Percentiles rank a stretch among this genome's conserved stretches.
These are phyloP conservation scores for Tetramorium bicarinatum DNA, from an alignment of 2,888 invertebrate genomes.

Conservation along the genomic window DNA sequence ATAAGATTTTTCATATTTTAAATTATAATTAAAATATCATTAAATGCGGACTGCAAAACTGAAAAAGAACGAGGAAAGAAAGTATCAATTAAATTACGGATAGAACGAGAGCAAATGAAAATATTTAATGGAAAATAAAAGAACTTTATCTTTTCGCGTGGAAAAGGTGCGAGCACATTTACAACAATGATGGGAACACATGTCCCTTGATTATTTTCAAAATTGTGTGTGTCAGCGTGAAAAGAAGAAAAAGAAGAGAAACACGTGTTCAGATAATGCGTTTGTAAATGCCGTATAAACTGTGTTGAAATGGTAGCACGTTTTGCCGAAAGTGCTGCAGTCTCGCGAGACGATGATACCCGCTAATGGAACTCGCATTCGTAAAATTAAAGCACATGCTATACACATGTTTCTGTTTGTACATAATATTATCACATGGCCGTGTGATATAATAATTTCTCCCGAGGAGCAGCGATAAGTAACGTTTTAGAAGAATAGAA, in stretches of 20 bases:
- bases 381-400: conserved; percentile 13
- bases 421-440: not conserved
- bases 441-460: conserved; percentile 2
- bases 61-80: not conserved
- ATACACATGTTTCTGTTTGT: not conserved
- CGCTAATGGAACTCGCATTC: conserved; percentile 28
- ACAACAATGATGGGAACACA: not conserved
- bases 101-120: not conserved
- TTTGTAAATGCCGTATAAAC: not conserved
- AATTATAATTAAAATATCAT: conserved; percentile 19
- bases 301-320: not conserved
- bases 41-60: not conserved
- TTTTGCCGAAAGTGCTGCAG: not conserved
- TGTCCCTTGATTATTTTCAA: conserved; percentile 11
- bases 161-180: not conserved
- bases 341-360: conserved; percentile 1
- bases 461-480: not conserved
- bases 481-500: not conserved
- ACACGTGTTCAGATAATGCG: conserved; percentile 3
- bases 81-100: not conserved
- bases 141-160: not conserved
- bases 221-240: not conserved
- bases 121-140: not conserved
- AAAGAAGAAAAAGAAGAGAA: not conserved
- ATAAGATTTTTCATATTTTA: conserved; percentile 8